Conservation (phyloP, 2,113 vertebrate genomes). For the Pantherophis guttatus region DNA sequence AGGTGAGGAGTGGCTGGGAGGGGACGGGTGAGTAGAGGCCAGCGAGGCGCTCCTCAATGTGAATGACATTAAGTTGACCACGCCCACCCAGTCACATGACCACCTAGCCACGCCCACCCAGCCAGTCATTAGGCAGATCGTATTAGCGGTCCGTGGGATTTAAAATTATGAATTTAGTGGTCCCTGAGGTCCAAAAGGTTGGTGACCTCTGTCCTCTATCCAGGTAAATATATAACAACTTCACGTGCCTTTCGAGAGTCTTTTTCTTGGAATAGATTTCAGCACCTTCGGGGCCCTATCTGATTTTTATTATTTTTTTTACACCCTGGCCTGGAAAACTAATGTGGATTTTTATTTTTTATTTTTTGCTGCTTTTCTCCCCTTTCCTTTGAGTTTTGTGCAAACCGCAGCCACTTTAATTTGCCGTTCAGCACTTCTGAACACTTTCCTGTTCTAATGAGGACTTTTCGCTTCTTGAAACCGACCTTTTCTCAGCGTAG, state of each 20-base stretch:
- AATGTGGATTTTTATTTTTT: neutral
- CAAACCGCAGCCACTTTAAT: neutral
- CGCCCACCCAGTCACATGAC: too few species aligned
- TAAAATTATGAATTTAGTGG: too few species aligned
- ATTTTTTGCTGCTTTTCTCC: too few species aligned
- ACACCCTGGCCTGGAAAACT: neutral
- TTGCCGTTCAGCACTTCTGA: neutral
- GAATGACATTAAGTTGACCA: too few species aligned
- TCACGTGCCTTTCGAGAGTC: neutral
- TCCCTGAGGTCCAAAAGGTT: too few species aligned
- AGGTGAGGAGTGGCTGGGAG: too few species aligned
- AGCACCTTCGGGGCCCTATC: neutral
- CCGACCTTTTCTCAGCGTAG: neutral
- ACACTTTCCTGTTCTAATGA: neutral
- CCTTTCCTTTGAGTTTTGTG: neutral
- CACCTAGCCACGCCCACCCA: too few species aligned
- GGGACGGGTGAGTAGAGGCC: too few species aligned
- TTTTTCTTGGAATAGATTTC: neutral
- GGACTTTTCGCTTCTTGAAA: neutral
- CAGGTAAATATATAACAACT: neutral
- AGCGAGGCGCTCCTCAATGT: too few species aligned
- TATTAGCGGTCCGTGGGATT: too few species aligned
- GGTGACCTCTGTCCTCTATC: neutral
- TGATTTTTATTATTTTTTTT: neutral
- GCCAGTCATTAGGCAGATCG: too few species aligned